These are phyloP conservation scores for Plecturocebus donacophilus DNA, from an alignment of 2,113 vertebrate species.

Conservation along the genomic window DNA sequence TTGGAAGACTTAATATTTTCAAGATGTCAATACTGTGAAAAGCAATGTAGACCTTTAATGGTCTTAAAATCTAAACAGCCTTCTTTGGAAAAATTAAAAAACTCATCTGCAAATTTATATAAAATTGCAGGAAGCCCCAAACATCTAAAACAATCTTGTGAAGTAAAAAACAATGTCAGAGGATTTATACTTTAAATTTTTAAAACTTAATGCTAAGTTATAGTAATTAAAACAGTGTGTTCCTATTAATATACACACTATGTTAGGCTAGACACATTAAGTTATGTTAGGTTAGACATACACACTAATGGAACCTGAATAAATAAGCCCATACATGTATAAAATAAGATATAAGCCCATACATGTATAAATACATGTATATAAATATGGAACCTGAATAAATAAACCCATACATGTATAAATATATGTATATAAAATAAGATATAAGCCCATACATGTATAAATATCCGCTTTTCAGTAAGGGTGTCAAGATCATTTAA, in stretches of 20 bases:
- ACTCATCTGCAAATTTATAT: neutral
- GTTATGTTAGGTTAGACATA: neutral
- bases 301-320: neutral
- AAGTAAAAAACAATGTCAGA: neutral
- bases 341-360: neutral
- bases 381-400: too few relatives aligned
- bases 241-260: neutral
- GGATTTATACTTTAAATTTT: neutral
- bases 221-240: neutral
- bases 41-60: neutral
- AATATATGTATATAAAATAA: too few relatives aligned
- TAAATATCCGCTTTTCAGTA: neutral
- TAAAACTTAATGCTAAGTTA: neutral
- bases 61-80: neutral
- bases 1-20: neutral
- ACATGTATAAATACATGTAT: neutral
- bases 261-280: too few relatives aligned
- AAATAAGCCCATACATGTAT: too few relatives aligned
- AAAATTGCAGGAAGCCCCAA: neutral
- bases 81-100: neutral
- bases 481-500: neutral
- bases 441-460: neutral
- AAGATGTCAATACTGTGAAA: neutral
- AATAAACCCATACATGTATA: too few relatives aligned
- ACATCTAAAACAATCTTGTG: neutral